Conservation (phyloP, 1,140 invertebrate species). For the Brachionus plicatilis region DNA sequence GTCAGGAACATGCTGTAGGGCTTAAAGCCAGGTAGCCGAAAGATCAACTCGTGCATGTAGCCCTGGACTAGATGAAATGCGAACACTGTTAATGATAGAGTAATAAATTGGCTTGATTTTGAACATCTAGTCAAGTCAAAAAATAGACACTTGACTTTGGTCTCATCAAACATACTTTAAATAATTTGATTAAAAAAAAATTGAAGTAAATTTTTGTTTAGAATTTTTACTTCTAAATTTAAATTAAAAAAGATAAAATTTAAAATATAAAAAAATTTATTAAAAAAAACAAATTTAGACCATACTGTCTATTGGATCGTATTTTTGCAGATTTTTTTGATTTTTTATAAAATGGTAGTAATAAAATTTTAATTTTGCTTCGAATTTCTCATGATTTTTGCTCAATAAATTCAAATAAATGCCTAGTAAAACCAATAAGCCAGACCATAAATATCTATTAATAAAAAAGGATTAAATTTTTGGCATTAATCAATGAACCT, state of each 20-base stretch:
- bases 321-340: not conserved
- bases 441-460: conserved; percentile 81
- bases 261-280: not conserved
- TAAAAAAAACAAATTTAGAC: not conserved
- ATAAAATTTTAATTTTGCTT: conserved; percentile 41
- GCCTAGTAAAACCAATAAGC: conserved; percentile 73
- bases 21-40: conserved; percentile 77
- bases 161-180: not conserved
- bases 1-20: conserved; percentile 87
- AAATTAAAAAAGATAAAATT: not conserved
- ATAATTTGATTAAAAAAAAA: not conserved
- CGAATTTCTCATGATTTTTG: conserved; percentile 60
- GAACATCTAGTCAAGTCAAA: not conserved
- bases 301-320: not conserved
- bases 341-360: not conserved
- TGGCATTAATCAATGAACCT: not conserved
- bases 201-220: not conserved
- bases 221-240: conserved; percentile 31
- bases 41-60: conserved; percentile 67
- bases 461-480: not conserved
- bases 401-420: conserved; percentile 85
- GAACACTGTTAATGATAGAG: conserved; percentile 3
- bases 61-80: conserved; percentile 33
- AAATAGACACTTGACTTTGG: conserved; percentile 14
- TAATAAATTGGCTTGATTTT: conserved; percentile 12